A percentile compares a stretch with the other conserved stretches of the same genome.
phyloP scores from a whole-genome alignment of 92 coral and sea anemone species.

The Palythoa grandiflora region DNA sequence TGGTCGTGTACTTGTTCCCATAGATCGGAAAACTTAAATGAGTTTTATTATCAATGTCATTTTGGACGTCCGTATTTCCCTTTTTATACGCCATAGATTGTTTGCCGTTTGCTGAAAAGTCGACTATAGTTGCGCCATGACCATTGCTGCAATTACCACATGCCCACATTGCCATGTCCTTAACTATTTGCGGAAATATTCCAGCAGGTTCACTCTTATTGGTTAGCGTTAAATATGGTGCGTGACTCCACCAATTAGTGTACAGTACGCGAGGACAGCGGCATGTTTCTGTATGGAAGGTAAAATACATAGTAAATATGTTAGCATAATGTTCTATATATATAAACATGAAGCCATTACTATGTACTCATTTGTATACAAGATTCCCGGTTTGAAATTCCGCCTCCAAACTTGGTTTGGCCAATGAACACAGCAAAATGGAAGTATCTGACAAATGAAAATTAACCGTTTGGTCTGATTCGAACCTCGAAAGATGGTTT shows the following conservation, averaged over 20 bases:
- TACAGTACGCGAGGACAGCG: conserved; percentile 73
- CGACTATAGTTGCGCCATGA: conserved; percentile 64
- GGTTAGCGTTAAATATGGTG: conserved; percentile 68
- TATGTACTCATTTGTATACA: no score
- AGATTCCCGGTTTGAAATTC: no score
- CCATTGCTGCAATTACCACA: conserved; percentile 77
- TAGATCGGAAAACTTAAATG: conserved; percentile 84
- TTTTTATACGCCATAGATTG: conserved; percentile 49
- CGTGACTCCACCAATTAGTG: conserved; percentile 75
- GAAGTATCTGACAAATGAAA: no score
- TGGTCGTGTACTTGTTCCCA: conserved; percentile 71
- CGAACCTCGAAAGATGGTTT: no score
- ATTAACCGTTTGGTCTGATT: no score
- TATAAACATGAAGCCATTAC: no score
- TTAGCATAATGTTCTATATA: no score
- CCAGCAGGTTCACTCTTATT: conserved; percentile 54
- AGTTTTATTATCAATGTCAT: conserved; percentile 70
- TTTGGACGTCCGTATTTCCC: conserved; percentile 52
- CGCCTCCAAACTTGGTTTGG: no score
- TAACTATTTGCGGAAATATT: conserved; percentile 53
- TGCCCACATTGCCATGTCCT: conserved; percentile 53
- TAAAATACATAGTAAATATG: background rate
- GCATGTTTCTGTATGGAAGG: conserved; percentile 63
- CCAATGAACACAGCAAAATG: no score
- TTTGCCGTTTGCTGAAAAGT: conserved; percentile 58